Conservation (phyloP, 1,140 invertebrate genomes). For the Charaxes varanes region DNA sequence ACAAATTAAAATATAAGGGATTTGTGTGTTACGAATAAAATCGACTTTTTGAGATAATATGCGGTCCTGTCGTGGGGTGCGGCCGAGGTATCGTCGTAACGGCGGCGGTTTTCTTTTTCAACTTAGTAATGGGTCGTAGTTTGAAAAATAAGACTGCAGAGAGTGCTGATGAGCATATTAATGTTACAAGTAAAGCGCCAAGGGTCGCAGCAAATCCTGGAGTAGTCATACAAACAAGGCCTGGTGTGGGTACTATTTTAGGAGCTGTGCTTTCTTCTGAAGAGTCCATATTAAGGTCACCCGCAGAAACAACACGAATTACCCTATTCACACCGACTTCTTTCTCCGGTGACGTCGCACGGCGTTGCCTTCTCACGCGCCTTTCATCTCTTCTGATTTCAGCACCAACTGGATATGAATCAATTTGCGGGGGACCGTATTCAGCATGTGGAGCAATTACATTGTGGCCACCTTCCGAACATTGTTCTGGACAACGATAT, state of each 20-base stretch:
- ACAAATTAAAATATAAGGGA: conserved; percentile 60
- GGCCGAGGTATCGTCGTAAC: conserved; percentile 62
- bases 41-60: conserved; percentile 65
- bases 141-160: conserved; percentile 89
- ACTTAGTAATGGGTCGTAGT: conserved; percentile 79
- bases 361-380: conserved; percentile 78
- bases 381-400: conserved; percentile 84
- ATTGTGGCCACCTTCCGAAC: conserved; percentile 77
- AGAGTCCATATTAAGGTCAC: conserved; percentile 86
- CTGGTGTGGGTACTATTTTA: conserved; percentile 82
- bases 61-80: conserved; percentile 48
- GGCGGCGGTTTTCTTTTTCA: conserved; percentile 74
- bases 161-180: conserved; percentile 87
- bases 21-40: conserved; percentile 63
- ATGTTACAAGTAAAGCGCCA: conserved; percentile 84
- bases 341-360: conserved; percentile 78
- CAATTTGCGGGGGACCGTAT: conserved; percentile 82
- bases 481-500: conserved; percentile 94
- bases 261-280: conserved; percentile 77
- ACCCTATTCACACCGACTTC: conserved; percentile 89
- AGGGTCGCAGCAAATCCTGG: conserved; percentile 90
- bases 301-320: conserved; percentile 89
- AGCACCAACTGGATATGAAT: conserved; percentile 78
- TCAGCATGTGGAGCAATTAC: conserved; percentile 76
- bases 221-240: conserved; percentile 93